Evolutionary conservation across 2,797 vertebrate species (phyloP), one percentile per base, ranked within the genome.

Genomic region (Echiichthys vipera): DNA sequence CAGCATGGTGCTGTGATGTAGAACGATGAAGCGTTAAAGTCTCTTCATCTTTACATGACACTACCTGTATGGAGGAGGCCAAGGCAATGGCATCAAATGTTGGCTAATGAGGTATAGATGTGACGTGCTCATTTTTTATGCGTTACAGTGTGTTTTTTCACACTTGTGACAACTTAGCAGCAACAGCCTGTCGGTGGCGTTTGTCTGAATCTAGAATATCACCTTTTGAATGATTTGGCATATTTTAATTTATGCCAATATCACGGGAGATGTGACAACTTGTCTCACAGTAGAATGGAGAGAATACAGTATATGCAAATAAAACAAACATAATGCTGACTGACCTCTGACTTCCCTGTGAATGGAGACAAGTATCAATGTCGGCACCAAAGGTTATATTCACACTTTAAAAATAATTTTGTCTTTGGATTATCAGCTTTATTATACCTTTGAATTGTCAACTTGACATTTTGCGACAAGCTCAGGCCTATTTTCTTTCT

Each of bases 1-100:
- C 49, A 80, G 78, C 42, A 40, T 58, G 62, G 68, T 64, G 66
- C 36, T 70, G 51, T 55, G 78, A 78, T 74, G 65, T 45, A 51
- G 70, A 65, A 78, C 27, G 49, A 65, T 37, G 14, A 65, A 43
- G 64, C 15, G 50, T 12, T 17, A 47, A 55, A 61, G 43, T 32
- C 58, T 71, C 59, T 36, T 37, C 15, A 3, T 65, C 25, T 37
- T 66, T 17, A 34, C 51, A 27, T 5, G 10, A 67, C 53, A 14
- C 37, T 15, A 34, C 29, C 13, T 30, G 47, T 17, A 29, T 10
- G 39, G 13, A 32, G 13, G 24, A 36, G 27, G 46, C 24, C 4
- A 5, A 40, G 49, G n/a, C 32, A n/a, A 12, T 30, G 67, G 45
- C 65, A 49, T 61, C 39, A 37, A 8, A 7, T 42, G 32, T 40